Evolutionary conservation across 2,888 invertebrate genomes (phyloP), one percentile per base, ranked within the genome.

Genomic region (Folsomia manolachei): DNA sequence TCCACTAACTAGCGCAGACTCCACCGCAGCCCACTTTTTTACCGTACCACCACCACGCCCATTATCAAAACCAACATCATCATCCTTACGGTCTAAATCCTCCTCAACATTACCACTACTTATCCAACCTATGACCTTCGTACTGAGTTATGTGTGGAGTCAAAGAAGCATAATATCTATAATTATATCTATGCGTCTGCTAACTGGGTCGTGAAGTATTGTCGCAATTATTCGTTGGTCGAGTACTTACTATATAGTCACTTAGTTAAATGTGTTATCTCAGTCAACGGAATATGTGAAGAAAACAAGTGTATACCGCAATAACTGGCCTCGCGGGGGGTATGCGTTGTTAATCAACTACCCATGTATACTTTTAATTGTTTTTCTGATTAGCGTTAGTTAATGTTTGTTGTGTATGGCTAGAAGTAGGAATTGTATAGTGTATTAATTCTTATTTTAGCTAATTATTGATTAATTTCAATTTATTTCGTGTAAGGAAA

Each of bases 1-100:
- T 81, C 71, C 81, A 81, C 76, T 81, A 81, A 76, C 79, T 74
- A 75, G 27, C 62, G 24, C 62, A 21, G 26, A 21, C 62, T 25
- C 26, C 62, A 62, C 26, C 62, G 26, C 26, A 21, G 26, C 62
- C 62, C 62, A 56, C 18, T 66, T 66, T 66, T 66, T 21, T 66
- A 66, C 65, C 56, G 19, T 56, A 56, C 24, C 62, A 62, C 62
- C 23, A 24, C 9, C 25, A 23, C 7, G 23, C 9, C 9, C 62
- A 62, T 11, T n/a, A 60, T n/a, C n/a, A 19, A 4, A 7, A 60
- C 21, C 62, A 62, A 60, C 60, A 60, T n/a, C n/a, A 19, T n/a
- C n/a, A 60, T n/a, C 60, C 4, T 7, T n/a, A 21, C 60, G n/a
- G 21, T 19, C 60, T 11, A 60, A 7, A 7, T 60, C 60, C 39